Conservation (phyloP, 2,888 invertebrate species). For the Timema podura region DNA sequence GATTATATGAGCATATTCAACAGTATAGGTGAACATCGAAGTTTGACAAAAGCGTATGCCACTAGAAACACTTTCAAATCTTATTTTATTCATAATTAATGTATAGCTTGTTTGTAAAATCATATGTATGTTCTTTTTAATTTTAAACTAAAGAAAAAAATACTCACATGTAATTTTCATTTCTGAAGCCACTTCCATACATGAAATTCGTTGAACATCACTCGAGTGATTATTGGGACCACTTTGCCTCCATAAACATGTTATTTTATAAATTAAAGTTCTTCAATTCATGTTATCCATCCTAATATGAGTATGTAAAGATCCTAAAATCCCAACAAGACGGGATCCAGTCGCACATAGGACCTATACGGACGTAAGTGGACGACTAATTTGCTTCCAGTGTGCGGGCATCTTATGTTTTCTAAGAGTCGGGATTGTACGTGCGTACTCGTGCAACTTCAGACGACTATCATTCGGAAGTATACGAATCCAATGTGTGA, state of each 20-base stretch:
- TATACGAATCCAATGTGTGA: no score
- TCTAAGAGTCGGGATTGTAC: no score
- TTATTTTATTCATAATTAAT: neutral
- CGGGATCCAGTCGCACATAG: neutral
- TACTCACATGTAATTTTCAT: neutral
- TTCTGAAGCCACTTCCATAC: neutral
- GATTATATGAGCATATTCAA: neutral
- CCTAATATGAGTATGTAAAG: neutral
- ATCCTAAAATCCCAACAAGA: neutral
- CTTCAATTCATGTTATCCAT: neutral
- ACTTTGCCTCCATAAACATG: neutral
- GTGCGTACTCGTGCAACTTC: no score
- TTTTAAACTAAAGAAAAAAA: neutral
- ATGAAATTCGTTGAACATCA: neutral
- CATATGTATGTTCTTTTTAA: neutral
- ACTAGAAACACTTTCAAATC: neutral
- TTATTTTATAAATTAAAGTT: neutral
- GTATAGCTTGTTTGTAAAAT: neutral
- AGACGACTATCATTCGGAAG: no score
- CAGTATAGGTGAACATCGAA: neutral
- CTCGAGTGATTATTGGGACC: neutral
- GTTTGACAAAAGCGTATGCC: neutral
- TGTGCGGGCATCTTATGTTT: no score
- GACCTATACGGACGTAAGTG: neutral
- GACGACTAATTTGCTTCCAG: no score